Evolutionary conservation across 2,888 invertebrate genomes (phyloP).

Genomic region (Thymelicus acteon): DNA sequence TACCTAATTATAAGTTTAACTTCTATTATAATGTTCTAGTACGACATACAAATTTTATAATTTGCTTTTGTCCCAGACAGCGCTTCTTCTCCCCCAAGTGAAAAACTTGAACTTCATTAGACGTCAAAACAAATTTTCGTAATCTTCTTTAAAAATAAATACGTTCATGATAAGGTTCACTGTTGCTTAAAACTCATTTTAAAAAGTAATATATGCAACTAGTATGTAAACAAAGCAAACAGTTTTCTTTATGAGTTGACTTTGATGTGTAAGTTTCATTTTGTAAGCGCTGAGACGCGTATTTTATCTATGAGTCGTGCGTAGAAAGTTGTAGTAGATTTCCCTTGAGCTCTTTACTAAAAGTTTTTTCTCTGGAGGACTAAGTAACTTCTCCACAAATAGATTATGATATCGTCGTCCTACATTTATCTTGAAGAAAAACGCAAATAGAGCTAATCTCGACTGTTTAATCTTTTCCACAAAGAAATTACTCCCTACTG

Average conservation of each 20-base stretch:
- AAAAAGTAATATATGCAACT: no score
- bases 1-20: no score
- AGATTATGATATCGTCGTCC: slow-evolving; percentile 24
- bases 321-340: slow-evolving; percentile 32
- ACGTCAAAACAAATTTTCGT: no score
- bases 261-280: slow-evolving; percentile 9
- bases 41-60: no score
- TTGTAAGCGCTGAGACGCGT: not conserved
- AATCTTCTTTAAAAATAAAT: no score
- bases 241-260: slow-evolving; percentile 1
- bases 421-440: not conserved
- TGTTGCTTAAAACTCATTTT: no score
- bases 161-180: no score
- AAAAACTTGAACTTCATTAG: no score
- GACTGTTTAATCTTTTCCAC: not conserved
- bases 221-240: not conserved
- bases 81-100: no score
- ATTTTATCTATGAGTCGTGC: slow-evolving; percentile 26
- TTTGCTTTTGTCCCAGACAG: no score
- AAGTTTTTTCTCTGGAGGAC: slow-evolving; percentile 24
- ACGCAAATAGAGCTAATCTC: not conserved
- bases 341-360: slow-evolving; percentile 33
- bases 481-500: not conserved
- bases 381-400: slow-evolving; percentile 33
- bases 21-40: no score